phyloP scores from a whole-genome alignment of 2,797 vertebrate species.

The Gymnoscopelus braueri region DNA sequence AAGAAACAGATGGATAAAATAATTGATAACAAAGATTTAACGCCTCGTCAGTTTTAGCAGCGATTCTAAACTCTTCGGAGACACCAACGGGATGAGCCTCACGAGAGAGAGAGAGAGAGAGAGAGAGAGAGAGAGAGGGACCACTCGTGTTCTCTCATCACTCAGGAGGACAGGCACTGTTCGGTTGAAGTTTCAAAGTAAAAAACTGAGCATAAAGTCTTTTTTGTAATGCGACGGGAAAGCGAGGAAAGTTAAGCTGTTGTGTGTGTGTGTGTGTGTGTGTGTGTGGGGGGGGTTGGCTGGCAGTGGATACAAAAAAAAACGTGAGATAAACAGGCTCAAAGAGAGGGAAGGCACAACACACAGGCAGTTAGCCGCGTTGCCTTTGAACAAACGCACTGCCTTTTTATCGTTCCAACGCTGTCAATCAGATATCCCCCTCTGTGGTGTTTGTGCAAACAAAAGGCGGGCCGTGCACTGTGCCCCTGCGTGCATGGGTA shows the following conservation, averaged over 20 bases:
- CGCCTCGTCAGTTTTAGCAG: neutral
- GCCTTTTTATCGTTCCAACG: constrained; percentile 39
- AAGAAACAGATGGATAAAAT: neutral
- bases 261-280: too few species aligned
- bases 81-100: neutral
- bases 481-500: constrained; percentile 14
- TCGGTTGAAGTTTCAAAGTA: too few species aligned
- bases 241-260: too few species aligned
- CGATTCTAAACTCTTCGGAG: neutral
- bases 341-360: constrained; percentile 19
- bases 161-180: too few species aligned
- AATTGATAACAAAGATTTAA: neutral
- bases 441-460: constrained; percentile 57
- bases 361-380: constrained; percentile 13
- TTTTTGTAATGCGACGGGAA: too few species aligned
- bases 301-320: too few species aligned
- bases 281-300: too few species aligned
- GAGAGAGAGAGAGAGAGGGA: too few species aligned
- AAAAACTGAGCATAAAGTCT: too few species aligned
- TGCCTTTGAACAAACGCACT: constrained; percentile 45
- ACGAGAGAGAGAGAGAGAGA: neutral
- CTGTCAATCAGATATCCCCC: constrained; percentile 55
- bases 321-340: constrained; percentile 20
- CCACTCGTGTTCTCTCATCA: too few species aligned
- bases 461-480: constrained; percentile 3